These are phyloP conservation scores for Drosophila anomalata DNA, from an alignment of 2,888 invertebrate species.

Conservation along the genomic window DNA sequence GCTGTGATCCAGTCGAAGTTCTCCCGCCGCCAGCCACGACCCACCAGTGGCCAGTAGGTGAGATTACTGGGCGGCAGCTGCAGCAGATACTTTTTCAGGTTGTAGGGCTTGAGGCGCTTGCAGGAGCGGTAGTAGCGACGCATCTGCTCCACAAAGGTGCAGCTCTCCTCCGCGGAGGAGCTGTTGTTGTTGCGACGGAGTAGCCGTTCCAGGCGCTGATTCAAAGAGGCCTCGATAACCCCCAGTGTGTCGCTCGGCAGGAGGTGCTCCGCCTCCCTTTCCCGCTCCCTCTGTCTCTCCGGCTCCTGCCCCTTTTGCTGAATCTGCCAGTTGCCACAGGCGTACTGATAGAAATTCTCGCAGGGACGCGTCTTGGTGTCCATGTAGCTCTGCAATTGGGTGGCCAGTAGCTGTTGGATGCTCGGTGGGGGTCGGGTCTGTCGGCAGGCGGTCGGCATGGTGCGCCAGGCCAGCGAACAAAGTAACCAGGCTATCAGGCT, in stretches of 20 bases:
- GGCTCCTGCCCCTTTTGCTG: slow-evolving; percentile 59
- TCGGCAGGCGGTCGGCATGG: slow-evolving; percentile 79
- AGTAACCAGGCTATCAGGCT: slow-evolving; percentile 68
- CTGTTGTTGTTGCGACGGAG: slow-evolving; percentile 57
- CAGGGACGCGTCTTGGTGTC: slow-evolving; percentile 78
- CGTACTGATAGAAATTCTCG: slow-evolving; percentile 82
- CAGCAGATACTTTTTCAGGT: slow-evolving; percentile 77
- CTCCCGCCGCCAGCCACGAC: slow-evolving; percentile 71
- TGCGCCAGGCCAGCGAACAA: slow-evolving; percentile 79
- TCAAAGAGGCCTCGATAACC: slow-evolving; percentile 74
- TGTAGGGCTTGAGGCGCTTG: slow-evolving; percentile 79
- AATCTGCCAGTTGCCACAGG: slow-evolving; percentile 81
- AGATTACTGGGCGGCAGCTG: slow-evolving; percentile 67
- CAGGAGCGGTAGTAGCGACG: slow-evolving; percentile 79
- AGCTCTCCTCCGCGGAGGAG: slow-evolving; percentile 38
- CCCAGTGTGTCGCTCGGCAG: slow-evolving; percentile 78
- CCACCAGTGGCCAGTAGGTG: slow-evolving; percentile 60
- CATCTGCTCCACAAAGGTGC: slow-evolving; percentile 60
- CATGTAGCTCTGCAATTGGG: slow-evolving; percentile 79
- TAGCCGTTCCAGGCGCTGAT: slow-evolving; percentile 74
- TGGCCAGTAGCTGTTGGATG: slow-evolving; percentile 75
- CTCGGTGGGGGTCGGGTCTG: slow-evolving; percentile 62
- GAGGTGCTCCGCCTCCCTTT: slow-evolving; percentile 45
- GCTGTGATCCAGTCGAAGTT: slow-evolving; percentile 78
- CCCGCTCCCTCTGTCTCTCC: slow-evolving; percentile 5